Conservation (phyloP, 2,888 invertebrate species). For the Drosophila siamana region DNA sequence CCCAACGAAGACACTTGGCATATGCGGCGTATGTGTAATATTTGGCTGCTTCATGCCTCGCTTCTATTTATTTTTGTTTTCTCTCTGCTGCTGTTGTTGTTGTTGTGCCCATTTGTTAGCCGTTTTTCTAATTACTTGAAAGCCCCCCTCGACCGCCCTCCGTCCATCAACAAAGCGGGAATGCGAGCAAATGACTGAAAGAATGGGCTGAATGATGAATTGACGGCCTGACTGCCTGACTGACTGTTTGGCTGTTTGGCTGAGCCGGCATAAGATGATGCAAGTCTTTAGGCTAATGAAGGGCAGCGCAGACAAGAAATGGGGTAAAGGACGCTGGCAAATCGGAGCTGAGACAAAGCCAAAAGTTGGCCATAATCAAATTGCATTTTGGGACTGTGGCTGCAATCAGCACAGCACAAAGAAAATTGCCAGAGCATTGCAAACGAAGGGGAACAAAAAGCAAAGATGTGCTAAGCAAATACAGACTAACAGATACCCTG, state of each 20-base stretch:
- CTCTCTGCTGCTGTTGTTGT: background rate
- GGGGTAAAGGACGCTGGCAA: background rate
- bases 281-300: conserved; percentile 78
- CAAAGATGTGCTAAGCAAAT: too few relatives aligned
- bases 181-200: conserved; percentile 21
- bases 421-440: background rate
- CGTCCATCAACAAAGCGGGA: background rate
- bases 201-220: conserved; percentile 21
- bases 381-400: conserved; percentile 69
- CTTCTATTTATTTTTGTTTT: too few relatives aligned
- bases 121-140: conserved; percentile 79
- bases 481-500: conserved; percentile 12
- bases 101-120: conserved; percentile 3
- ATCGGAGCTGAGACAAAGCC: conserved; percentile 60
- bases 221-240: background rate
- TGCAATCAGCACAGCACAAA: conserved; percentile 66
- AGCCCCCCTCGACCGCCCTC: conserved; percentile 34
- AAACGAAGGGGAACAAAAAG: background rate
- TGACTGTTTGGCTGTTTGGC: background rate
- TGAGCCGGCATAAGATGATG: conserved; percentile 58
- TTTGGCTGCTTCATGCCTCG: conserved; percentile 13
- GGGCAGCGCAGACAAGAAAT: background rate
- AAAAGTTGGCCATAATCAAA: conserved; percentile 72
- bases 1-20: conserved; percentile 57
- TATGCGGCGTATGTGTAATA: conserved; percentile 72